These are phyloP conservation scores for Drosophila arizonae DNA, from an alignment of 1,140 invertebrate species.

Conservation along the genomic window DNA sequence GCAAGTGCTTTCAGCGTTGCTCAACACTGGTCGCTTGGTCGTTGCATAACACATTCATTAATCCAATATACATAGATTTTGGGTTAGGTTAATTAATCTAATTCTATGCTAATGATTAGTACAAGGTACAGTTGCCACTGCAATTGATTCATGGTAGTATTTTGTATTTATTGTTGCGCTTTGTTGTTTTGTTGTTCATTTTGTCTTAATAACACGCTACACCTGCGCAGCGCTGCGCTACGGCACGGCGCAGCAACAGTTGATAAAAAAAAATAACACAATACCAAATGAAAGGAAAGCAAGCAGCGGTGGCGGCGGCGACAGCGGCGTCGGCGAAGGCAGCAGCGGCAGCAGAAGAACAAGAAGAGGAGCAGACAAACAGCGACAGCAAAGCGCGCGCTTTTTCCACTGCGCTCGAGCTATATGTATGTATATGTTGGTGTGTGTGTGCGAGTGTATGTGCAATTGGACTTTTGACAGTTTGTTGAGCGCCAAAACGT, in stretches of 20 bases:
- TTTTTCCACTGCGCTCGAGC: conserved; percentile 52
- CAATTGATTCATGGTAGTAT: conserved; percentile 39
- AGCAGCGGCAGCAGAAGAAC: conserved; percentile 24
- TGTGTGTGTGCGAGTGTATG: conserved; percentile 34
- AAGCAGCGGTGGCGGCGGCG: conserved; percentile 23
- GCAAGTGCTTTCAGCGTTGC: conserved; percentile 40
- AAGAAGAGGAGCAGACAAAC: conserved; percentile 35
- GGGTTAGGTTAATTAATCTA: conserved; percentile 39
- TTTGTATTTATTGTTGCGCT: conserved; percentile 43
- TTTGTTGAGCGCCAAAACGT: conserved; percentile 71
- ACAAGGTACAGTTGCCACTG: conserved; percentile 51
- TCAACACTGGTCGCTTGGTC: conserved; percentile 27
- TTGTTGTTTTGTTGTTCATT: conserved; percentile 52
- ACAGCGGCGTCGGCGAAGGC: conserved; percentile 11
- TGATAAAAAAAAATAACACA: conserved; percentile 54
- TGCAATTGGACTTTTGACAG: conserved; percentile 70
- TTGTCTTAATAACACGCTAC: conserved; percentile 68
- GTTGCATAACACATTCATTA: conserved; percentile 35
- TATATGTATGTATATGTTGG: conserved; percentile 5
- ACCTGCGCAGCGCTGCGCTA: conserved; percentile 56
- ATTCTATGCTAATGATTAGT: conserved; percentile 46
- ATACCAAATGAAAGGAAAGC: conserved; percentile 46
- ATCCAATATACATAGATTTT: conserved; percentile 34
- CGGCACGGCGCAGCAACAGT: conserved; percentile 63
- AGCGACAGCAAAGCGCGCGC: conserved; percentile 63